phyloP scores from a whole-genome alignment of 2,888 invertebrate species.

The Barypeithes pellucidus region DNA sequence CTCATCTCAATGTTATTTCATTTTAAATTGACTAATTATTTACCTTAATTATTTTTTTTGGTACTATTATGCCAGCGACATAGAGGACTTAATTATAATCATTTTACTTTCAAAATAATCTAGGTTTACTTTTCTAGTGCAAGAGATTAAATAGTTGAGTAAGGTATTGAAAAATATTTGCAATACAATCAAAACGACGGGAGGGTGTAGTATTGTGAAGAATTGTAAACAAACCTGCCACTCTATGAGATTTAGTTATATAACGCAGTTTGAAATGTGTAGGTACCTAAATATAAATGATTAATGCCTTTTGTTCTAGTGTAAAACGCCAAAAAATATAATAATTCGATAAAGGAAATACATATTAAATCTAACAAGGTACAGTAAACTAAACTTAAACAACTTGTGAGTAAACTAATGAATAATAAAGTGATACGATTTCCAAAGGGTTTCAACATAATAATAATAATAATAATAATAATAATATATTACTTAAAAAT shows the following conservation, averaged over 20 bases:
- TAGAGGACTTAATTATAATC: not conserved
- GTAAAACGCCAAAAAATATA: not conserved
- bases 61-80: not conserved
- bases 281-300: not conserved
- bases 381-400: too few relatives aligned
- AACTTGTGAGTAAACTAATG: too few relatives aligned
- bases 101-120: slow-evolving; percentile 1
- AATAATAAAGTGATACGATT: too few relatives aligned
- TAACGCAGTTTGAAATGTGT: not conserved
- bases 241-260: not conserved
- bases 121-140: not conserved
- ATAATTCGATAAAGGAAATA: too few relatives aligned
- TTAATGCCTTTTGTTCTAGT: not conserved
- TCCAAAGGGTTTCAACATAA: too few relatives aligned
- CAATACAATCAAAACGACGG: not conserved
- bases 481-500: too few relatives aligned
- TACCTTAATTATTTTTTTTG: not conserved
- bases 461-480: too few relatives aligned
- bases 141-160: not conserved
- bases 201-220: not conserved
- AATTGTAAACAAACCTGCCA: not conserved
- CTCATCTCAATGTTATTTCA: not conserved
- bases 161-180: not conserved
- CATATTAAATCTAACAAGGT: too few relatives aligned
- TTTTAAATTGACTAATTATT: not conserved